Conservation (phyloP, 1,140 invertebrate genomes). For the Oncopeltus fasciatus region DNA sequence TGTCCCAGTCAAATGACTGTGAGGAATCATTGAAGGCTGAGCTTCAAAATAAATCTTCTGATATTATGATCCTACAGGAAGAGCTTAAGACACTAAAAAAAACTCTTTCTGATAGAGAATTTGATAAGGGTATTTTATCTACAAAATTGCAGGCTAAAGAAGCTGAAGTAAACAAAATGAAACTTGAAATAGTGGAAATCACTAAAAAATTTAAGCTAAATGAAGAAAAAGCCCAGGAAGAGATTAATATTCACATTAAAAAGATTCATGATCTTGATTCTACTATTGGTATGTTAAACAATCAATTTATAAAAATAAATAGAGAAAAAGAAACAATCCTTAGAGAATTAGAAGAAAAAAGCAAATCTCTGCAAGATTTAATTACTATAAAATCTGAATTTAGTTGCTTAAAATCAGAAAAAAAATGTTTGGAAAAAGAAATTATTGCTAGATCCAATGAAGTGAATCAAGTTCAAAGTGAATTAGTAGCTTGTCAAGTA, state of each 20-base stretch:
- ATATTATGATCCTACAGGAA: background rate
- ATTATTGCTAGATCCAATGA: background rate
- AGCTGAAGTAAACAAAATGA: background rate
- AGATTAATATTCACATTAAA: background rate
- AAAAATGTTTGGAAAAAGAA: background rate
- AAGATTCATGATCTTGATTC: background rate
- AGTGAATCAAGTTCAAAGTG: background rate
- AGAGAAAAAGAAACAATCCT: background rate
- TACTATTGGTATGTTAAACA: background rate
- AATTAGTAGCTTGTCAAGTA: background rate
- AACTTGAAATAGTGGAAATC: background rate
- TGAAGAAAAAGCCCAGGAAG: background rate
- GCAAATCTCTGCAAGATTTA: background rate
- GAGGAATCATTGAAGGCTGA: background rate
- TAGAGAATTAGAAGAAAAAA: background rate
- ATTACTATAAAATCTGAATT: background rate
- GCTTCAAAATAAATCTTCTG: background rate
- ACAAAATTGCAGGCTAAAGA: background rate
- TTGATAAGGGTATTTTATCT: background rate
- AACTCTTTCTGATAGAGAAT: background rate
- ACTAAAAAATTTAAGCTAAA: background rate
- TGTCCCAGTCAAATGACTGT: background rate
- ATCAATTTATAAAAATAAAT: background rate
- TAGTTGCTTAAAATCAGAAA: background rate
- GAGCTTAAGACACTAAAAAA: background rate